These are phyloP conservation scores for Pandion haliaetus DNA, from an alignment of 2,113 vertebrate species.

Conservation along the genomic window DNA sequence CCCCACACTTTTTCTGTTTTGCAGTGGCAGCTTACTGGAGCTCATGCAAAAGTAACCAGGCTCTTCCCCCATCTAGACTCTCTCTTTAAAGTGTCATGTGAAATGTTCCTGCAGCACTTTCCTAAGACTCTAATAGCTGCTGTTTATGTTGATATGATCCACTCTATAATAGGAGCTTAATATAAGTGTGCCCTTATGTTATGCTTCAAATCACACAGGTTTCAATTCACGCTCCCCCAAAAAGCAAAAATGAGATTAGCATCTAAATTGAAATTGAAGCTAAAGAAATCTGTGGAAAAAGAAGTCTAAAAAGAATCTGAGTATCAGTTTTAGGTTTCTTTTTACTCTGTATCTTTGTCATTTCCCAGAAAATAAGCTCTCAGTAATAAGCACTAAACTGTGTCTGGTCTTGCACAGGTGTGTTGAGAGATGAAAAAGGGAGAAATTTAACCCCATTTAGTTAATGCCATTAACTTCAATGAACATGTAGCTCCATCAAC, in stretches of 20 bases:
- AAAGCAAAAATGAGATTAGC: slow-evolving; percentile 24
- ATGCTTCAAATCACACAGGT: slow-evolving; percentile 18
- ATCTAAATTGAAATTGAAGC: slow-evolving; percentile 23
- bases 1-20: neutral
- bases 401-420: neutral
- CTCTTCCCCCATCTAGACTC: neutral
- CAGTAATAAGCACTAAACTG: neutral
- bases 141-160: slow-evolving; percentile 1
- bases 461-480: neutral
- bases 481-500: neutral
- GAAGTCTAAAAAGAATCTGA: neutral
- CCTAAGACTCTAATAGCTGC: neutral
- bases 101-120: neutral
- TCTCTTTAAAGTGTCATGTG: neutral
- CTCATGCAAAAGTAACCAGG: neutral
- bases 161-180: slow-evolving; percentile 19
- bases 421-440: neutral
- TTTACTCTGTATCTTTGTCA: neutral
- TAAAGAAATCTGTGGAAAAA: neutral
- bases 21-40: neutral
- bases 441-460: neutral
- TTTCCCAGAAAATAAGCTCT: neutral
- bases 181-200: neutral
- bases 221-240: neutral
- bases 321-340: neutral